Base-by-base conservation (phyloP, 1,140 invertebrate genomes). In the Andrena cerasifolii region DNA sequence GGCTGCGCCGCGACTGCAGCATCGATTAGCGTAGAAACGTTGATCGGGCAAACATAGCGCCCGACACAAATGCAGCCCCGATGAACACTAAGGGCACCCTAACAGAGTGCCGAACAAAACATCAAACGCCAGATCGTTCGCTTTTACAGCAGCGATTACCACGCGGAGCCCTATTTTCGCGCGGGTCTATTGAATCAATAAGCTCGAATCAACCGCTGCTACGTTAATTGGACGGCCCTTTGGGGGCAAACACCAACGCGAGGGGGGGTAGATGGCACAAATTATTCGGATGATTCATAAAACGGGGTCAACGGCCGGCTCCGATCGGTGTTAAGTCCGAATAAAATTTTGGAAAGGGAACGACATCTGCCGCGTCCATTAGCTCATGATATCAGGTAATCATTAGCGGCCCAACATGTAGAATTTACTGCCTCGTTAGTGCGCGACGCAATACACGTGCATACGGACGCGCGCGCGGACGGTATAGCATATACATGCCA, bases 371-470 rank as follows among this genome's bases (percentile, higher is more conserved):
- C 54, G 61, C 53, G 18, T 53, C 72, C 78, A 79, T 79, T 79
- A 76, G 71, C 56, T 76, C 62, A 43, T 76, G 78, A 79, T 76
- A 79, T 76, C 78, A 73, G 45, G 63, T 76, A 76, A 76, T 79
- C 72, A 79, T 68, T 79, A 76, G 70, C 54, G 70, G 68, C 10
- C 36, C 43, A 62, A 76, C 72, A 36, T 67, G 78, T 68, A 79
- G 63, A 76, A 76, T 79, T 76, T 79, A 79, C 72, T 67, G 47
- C 33, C 78, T 79, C 72, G 78, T 79, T 79, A 79, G 72, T 68
- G 47, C 77, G 47, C 62, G 40, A 49, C 26, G 6, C 26, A 21
- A 12, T 54, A 36, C n/a, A 47, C 26, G 36, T 70, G 43, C 40
- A 40, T 47, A 12, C 40, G 14, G 14, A 36, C 36, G 10, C 36